Conservation (phyloP, 2,888 invertebrate species). For the Drosophila acutilabella region DNA sequence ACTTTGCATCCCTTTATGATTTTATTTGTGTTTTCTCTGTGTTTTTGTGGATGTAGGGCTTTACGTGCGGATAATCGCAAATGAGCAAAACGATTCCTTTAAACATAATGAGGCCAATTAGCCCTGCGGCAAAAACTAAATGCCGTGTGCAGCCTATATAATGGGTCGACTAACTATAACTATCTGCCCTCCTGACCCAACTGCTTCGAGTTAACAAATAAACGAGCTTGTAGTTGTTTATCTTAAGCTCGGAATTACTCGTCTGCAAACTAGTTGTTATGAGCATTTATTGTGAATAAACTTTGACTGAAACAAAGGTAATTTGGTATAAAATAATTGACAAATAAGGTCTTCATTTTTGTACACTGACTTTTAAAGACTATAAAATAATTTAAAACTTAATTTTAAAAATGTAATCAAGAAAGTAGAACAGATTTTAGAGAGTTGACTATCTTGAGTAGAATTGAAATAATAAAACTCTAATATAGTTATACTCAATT, state of each 20-base stretch:
- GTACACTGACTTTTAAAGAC: too few species aligned
- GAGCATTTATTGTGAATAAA: constrained; percentile 10
- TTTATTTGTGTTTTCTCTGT: constrained; percentile 11
- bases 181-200: constrained; percentile 3
- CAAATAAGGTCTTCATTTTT: too few species aligned
- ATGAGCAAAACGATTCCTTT: constrained; percentile 65
- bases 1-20: not conserved
- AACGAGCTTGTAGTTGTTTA: constrained; percentile 6
- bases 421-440: too few species aligned
- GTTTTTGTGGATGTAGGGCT: constrained; percentile 52
- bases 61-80: constrained; percentile 76
- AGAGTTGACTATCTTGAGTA: too few species aligned
- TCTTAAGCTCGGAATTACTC: constrained; percentile 1
- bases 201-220: constrained; percentile 8
- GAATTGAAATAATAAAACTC: too few species aligned
- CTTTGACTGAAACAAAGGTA: too few species aligned
- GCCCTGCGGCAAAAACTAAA: constrained; percentile 75
- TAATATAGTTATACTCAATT: too few species aligned
- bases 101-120: constrained; percentile 77
- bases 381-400: too few species aligned
- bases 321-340: too few species aligned
- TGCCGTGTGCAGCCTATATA: constrained; percentile 75
- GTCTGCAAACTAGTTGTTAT: constrained; percentile 2
- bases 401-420: too few species aligned
- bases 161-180: constrained; percentile 66